Evolutionary conservation across 1,140 invertebrate genomes (phyloP).

Genomic region (Neodiprion pinetum): DNA sequence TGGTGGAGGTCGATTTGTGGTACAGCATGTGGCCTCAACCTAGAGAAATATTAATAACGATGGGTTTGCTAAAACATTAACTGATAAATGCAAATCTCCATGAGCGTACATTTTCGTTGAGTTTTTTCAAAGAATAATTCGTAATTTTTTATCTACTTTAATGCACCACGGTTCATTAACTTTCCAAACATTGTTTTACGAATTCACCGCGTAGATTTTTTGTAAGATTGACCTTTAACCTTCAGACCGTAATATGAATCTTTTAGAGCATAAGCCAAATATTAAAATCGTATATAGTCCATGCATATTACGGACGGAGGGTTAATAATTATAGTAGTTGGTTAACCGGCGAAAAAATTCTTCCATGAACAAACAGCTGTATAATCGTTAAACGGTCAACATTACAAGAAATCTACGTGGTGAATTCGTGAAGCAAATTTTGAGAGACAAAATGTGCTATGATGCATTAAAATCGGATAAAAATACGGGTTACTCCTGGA

Average conservation of each 20-base stretch:
- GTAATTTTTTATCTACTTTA: too few relatives aligned
- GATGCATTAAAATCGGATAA: conserved; percentile 1
- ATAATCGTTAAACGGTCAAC: neutral
- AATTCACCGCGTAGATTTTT: neutral
- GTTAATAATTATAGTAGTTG: neutral
- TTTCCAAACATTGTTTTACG: too few relatives aligned
- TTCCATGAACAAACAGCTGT: neutral
- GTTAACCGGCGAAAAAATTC: neutral
- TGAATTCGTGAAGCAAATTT: neutral
- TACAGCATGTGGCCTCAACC: neutral
- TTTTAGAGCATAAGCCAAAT: too few relatives aligned
- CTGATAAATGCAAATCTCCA: neutral
- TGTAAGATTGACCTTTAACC: neutral
- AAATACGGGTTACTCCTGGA: neutral
- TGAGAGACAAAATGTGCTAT: neutral
- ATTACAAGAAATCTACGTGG: neutral
- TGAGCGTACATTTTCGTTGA: neutral
- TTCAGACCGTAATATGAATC: neutral
- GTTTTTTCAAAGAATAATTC: too few relatives aligned
- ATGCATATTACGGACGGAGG: too few relatives aligned
- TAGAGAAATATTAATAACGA: too few relatives aligned
- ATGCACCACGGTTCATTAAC: too few relatives aligned
- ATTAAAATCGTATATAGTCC: too few relatives aligned
- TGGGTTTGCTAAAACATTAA: neutral
- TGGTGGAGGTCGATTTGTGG: neutral